Base-by-base conservation (phyloP, 1,140 invertebrate species). In the Sarcophaga bullata region DNA sequence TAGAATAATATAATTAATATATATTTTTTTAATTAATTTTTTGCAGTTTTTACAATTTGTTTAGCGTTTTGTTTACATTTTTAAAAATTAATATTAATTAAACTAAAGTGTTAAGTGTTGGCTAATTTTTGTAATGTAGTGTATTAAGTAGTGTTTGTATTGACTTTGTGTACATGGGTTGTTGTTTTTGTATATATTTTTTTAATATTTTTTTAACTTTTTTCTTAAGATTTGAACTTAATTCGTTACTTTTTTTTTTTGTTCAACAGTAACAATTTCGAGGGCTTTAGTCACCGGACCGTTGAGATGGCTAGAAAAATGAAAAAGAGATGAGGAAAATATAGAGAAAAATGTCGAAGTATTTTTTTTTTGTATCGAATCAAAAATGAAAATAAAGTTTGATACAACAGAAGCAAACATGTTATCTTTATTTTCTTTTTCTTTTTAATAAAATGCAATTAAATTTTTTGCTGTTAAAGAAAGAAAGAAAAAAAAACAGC, bases 221-320 rank as follows among this genome's bases (percentile, higher is more conserved):
- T 73, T 58, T 7, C 17, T 76, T 73, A 17, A 49, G 80, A 25
- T 83, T 75, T 54, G 72, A 81, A 76, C 54, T 83, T 50, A 50
- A 73, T 75, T 81, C 19, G 68, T n/a, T 72, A 81, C 48, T 49
- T 68, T 81, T 13, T 47, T 78, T 15, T 72, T 80, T 50, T 82
- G 81, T 49, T 49, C 47, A 15, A 8, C 25, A 73, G 48, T 80
- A 62, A 75, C 68, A 82, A 82, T 50, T 82, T 72, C 82, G 47
- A 73, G 50, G 78, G 87, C 86, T 87, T 89, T 88, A 90, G 88
- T 90, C 88, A 89, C 88, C 88, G 88, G 88, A 90, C 88, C 88
- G 88, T 89, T 90, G 88, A 89, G 87, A 90, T 90, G 88, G 88
- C 88, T 90, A 87, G 83, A 89, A 90, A 85, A 86, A 87, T 86